Evolutionary conservation across 2,113 vertebrate species (phyloP).

Genomic region (Alethe castanea): DNA sequence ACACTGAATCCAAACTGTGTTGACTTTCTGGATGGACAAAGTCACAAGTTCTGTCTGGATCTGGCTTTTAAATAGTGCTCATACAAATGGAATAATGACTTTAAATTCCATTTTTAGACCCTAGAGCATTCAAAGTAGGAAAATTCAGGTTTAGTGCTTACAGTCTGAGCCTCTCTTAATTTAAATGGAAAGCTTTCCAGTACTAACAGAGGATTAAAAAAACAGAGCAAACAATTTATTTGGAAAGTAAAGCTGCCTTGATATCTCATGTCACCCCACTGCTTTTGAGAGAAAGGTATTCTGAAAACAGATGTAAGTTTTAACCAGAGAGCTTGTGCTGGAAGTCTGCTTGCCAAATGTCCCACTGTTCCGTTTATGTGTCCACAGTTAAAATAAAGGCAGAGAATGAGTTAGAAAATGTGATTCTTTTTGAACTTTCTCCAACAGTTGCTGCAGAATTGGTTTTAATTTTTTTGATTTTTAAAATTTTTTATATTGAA

Average conservation of each 20-base stretch:
- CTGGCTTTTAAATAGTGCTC: background rate
- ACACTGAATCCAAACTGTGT: background rate
- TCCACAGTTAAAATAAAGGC: background rate
- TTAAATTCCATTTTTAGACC: background rate
- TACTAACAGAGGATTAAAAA: background rate
- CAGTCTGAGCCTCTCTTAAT: background rate
- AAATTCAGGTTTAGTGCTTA: background rate
- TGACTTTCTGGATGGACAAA: background rate
- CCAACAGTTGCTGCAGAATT: background rate
- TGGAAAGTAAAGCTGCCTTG: conserved; percentile 22
- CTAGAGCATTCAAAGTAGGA: background rate
- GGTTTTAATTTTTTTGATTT: background rate
- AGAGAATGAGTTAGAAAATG: background rate
- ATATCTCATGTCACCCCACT: background rate
- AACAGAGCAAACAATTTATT: conserved; percentile 23
- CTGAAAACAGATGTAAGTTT: conserved; percentile 42
- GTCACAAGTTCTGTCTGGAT: background rate
- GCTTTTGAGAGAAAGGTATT: conserved; percentile 16
- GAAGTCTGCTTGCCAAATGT: conserved; percentile 58
- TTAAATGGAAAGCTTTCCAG: background rate
- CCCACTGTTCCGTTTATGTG: background rate
- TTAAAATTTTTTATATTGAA: background rate
- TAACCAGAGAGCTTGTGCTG: background rate
- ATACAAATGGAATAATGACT: background rate
- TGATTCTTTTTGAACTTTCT: conserved; percentile 30